These are phyloP conservation scores for Thunnus thynnus DNA, from an alignment of 2,113 vertebrate species.

Conservation along the genomic window DNA sequence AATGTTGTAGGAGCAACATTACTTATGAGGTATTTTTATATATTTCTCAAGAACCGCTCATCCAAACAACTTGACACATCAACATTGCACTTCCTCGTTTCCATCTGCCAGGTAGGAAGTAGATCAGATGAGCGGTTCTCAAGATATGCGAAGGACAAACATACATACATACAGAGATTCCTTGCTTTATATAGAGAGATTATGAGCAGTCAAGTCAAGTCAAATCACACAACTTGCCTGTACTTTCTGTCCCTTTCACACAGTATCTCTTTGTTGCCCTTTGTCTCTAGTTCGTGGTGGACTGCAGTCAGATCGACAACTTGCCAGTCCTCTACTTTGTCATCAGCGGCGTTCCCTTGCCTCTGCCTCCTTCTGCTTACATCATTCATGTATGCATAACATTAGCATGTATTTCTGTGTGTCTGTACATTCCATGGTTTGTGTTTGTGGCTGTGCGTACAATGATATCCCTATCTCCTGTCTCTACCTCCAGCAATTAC, in stretches of 20 bases:
- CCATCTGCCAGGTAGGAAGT: no score
- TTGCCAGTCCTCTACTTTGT: slow-evolving; percentile 78
- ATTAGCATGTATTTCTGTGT: background rate
- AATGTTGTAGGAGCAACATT: no score
- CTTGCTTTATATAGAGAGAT: no score
- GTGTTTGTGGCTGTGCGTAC: background rate
- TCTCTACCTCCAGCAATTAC: slow-evolving; percentile 29
- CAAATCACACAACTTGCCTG: no score
- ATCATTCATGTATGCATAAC: slow-evolving; percentile 48
- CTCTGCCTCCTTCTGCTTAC: slow-evolving; percentile 76
- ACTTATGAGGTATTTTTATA: no score
- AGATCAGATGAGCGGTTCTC: no score
- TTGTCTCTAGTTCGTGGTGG: slow-evolving; percentile 71
- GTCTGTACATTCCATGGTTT: background rate
- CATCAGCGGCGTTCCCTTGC: slow-evolving; percentile 66
- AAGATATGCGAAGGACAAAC: no score
- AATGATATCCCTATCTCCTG: background rate
- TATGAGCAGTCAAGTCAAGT: background rate
- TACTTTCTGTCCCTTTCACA: background rate
- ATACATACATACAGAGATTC: no score
- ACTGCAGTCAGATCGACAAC: slow-evolving; percentile 67
- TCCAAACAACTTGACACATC: no score
- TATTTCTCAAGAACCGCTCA: no score
- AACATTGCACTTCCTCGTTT: no score
- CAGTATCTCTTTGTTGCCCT: background rate